Evolutionary conservation across 1,140 invertebrate species (phyloP), one percentile per base, ranked within the genome.

Genomic region (Charaxes varanes): DNA sequence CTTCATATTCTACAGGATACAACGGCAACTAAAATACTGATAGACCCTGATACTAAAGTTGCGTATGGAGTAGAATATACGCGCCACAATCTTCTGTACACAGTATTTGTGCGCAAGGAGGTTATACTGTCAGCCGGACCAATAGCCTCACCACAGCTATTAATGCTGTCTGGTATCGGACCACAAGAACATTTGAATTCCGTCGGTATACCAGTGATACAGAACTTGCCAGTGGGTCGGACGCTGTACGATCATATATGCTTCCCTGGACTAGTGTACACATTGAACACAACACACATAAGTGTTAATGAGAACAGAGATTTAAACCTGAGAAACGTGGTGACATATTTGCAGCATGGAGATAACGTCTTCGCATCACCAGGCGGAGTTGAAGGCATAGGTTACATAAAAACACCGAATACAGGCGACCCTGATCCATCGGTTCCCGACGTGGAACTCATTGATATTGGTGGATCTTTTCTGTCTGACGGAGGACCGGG

Each of bases 131-230:
- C 86, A 2, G 88, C 87, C 2, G 89, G 89, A 12, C 80, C 87
- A 2, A 85, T 90, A 8, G 85, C 87, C 16, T 87, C 88, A 2
- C 88, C 89, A 4, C 85, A 89, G 46, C 51, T 92, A 3, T 76
- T 92, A 1, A 90, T 91, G 87, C 57, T 90, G 6, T 91, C 89
- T 15, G 90, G 90, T 3, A 72, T 92, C 12, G 90, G 90, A 6
- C 88, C 88, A 0, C 71, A 46, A 38, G 58, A 86, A 23, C 84
- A 90, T 31, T 62, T 92, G 8, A 65, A 71, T 23, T 72, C 84
- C 30, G 47, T 88, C 6, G 86, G 86, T 17, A 85, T 88, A 50
- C 67, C 66, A 6, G 53, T 84, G 1, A 41, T 86, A 21, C 54
- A 83, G 38, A 76, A 87, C 53, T 61, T 85, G 7, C 79, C 87